phyloP scores from a whole-genome alignment of 2,113 vertebrate genomes.

The Potamarius usumacintae region DNA sequence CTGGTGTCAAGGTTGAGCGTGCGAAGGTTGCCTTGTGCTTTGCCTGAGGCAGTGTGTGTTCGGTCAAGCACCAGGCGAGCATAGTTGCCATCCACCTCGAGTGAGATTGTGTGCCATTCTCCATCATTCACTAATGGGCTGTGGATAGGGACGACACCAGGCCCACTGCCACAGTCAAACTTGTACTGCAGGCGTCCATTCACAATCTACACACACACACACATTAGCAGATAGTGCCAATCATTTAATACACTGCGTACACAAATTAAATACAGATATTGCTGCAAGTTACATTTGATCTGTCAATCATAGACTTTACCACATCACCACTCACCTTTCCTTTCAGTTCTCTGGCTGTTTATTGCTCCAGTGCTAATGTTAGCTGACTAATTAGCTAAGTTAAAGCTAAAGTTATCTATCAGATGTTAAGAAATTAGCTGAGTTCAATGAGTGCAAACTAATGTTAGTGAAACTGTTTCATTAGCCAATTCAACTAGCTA shows the following conservation, averaged over 20 bases:
- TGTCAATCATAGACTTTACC: not conserved
- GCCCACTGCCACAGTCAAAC: slow-evolving; percentile 96
- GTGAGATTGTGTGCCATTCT: slow-evolving; percentile 87
- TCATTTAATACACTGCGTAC: not conserved
- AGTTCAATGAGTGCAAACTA: not conserved
- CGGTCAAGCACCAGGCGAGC: slow-evolving; percentile 89
- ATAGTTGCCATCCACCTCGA: slow-evolving; percentile 93
- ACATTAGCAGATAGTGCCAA: not conserved
- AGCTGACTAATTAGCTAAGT: not conserved
- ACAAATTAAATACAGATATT: not conserved
- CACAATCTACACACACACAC: slow-evolving; percentile 78
- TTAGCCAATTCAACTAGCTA: not conserved
- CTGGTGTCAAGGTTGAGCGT: slow-evolving; percentile 91
- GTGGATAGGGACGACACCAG: slow-evolving; percentile 91
- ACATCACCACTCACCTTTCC: not conserved
- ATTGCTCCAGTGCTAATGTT: not conserved
- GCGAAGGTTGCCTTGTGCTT: slow-evolving; percentile 89
- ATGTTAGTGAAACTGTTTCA: not conserved
- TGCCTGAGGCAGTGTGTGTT: slow-evolving; percentile 90
- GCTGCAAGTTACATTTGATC: not conserved
- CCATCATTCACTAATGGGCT: slow-evolving; percentile 93
- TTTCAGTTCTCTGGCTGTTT: not conserved
- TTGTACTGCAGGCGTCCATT: slow-evolving; percentile 93
- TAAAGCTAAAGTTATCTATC: not conserved
- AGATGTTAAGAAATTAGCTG: not conserved